Base-by-base conservation (phyloP, 2,113 vertebrate genomes). In the Corythornis madagascariensis region DNA sequence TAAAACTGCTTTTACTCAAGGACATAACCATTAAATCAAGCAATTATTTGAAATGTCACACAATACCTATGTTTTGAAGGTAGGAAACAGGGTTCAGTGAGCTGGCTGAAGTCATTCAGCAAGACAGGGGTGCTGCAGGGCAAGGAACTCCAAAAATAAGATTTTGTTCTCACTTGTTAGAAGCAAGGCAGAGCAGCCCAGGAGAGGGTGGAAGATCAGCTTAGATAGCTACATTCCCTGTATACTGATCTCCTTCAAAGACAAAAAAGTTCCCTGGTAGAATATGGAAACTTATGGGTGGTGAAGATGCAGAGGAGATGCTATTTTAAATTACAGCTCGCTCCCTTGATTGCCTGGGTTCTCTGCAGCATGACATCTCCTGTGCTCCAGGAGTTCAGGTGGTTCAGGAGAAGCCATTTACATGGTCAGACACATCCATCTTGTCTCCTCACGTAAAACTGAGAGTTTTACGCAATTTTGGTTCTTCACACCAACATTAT, bases 191-290 rank as follows among this genome's bases (percentile, higher is more conserved):
- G 25, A 77, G 8, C n/a, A 38, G n/a, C 22, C 11, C 0, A 0
- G 55, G 42, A 19, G 10, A 14, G 17, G 4, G 7, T 15, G 5
- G 19, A 13, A 63, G 38, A 20, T 40, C 53, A 50, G 24, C 72
- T 67, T 11, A 40, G 33, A 3, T 2, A 2, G 10, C 29, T 35
- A 33, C 1, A 0, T 75, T 43, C 10, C 8, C 16, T 9, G 2
- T 5, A 1, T 10, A 9, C 31, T 50, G 31, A 28, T 1, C 9
- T 53, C 18, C 31, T 83, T 59, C 12, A 42, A 45, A 64, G 53
- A 17, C 31, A 50, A 31, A 64, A 55, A 33, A 38, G 7, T 40
- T 79, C 28, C 38, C 38, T 29, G 16, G 18, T 24, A 13, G 24
- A 31, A 31, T 69, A 4, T 48, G 57, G 43, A 69, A 52, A 19